A percentile compares a stretch with the other conserved stretches of the same genome.
These are phyloP conservation scores for Protobothrops mucrosquamatus DNA, from an alignment of 2,113 vertebrate species.

Conservation along the genomic window DNA sequence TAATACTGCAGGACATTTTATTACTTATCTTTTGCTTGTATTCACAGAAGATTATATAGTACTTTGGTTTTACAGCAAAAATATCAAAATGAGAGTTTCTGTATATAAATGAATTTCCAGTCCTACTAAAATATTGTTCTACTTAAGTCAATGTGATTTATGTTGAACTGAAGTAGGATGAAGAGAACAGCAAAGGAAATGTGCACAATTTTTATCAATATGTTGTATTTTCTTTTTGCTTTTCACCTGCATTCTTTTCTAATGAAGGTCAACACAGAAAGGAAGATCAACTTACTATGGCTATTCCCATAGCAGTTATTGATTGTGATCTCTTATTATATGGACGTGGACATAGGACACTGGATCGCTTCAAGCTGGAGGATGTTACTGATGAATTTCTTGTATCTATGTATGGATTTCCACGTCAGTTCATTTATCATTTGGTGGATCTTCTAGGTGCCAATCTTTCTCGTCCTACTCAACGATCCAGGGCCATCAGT, in stretches of 20 bases:
- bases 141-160: not conserved
- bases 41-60: not conserved
- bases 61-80: not conserved
- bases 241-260: not conserved
- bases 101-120: not conserved
- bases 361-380: slow-evolving; percentile 91
- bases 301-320: slow-evolving; percentile 85
- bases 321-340: slow-evolving; percentile 95
- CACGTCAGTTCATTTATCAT: slow-evolving; percentile 89
- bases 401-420: slow-evolving; percentile 87
- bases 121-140: not conserved
- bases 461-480: slow-evolving; percentile 85
- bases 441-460: slow-evolving; percentile 86
- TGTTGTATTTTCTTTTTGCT: slow-evolving; percentile 24
- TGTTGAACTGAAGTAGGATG: slow-evolving; percentile 30
- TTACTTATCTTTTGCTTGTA: not conserved
- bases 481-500: slow-evolving; percentile 92
- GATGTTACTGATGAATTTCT: slow-evolving; percentile 87
- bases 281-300: slow-evolving; percentile 71
- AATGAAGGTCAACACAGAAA: slow-evolving; percentile 20
- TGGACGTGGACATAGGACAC: slow-evolving; percentile 87
- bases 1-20: not conserved
- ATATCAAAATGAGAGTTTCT: not conserved
- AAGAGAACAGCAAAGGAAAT: slow-evolving; percentile 19
- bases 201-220: not conserved